Percentiles rank a stretch among this genome's conserved stretches.
phyloP scores from a whole-genome alignment of 1,140 invertebrate genomes.

The Cephus cinctus region DNA sequence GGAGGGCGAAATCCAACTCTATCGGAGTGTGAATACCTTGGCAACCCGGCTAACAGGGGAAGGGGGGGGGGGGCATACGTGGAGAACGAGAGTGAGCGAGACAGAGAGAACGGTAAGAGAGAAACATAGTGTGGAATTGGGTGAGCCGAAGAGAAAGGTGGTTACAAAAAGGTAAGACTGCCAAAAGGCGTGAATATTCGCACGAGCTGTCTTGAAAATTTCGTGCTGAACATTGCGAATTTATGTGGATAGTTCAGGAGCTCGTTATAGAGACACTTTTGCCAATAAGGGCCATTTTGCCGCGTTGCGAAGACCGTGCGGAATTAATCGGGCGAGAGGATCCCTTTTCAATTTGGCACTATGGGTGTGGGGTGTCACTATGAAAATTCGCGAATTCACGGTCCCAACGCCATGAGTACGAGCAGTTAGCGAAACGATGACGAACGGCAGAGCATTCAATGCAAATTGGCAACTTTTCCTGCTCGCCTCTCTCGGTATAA shows the following conservation, averaged over 20 bases:
- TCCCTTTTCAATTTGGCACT: too few species aligned
- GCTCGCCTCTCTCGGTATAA: slow-evolving; percentile 27
- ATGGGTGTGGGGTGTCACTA: too few species aligned
- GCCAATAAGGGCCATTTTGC: too few species aligned
- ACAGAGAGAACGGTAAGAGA: slow-evolving; percentile 11
- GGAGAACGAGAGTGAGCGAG: not conserved
- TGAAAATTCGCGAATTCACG: too few species aligned
- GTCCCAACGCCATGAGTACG: too few species aligned
- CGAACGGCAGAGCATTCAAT: slow-evolving; percentile 30
- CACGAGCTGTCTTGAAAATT: slow-evolving; percentile 47
- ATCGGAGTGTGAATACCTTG: slow-evolving; percentile 32
- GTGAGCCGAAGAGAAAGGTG: slow-evolving; percentile 13
- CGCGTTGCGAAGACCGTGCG: too few species aligned
- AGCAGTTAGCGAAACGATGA: too few species aligned
- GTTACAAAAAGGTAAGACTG: too few species aligned
- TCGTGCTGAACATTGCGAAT: slow-evolving; percentile 46
- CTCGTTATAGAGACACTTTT: too few species aligned
- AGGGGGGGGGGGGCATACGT: not conserved
- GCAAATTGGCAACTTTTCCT: slow-evolving; percentile 46
- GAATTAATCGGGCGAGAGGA: too few species aligned
- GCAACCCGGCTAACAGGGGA: slow-evolving; percentile 7
- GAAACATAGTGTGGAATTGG: slow-evolving; percentile 14
- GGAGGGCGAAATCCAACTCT: slow-evolving; percentile 45
- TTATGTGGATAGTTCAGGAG: slow-evolving; percentile 42
- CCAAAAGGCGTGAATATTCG: slow-evolving; percentile 31